Evolutionary conservation across 2,113 vertebrate species (phyloP), one percentile per base, ranked within the genome.

Genomic region (Equus quagga): DNA sequence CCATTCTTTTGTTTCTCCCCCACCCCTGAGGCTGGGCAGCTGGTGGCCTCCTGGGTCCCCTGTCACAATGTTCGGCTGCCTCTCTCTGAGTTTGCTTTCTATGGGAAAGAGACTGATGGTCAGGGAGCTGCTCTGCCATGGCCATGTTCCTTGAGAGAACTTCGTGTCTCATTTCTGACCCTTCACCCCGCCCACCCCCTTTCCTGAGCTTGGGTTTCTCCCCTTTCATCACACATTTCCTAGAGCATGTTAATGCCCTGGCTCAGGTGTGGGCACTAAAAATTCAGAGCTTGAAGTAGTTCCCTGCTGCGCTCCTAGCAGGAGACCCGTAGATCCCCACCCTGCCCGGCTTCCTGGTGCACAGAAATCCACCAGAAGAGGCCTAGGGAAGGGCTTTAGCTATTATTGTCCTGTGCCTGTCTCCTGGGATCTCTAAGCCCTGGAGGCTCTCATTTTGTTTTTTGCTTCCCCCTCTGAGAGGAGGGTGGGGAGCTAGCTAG

Each of bases 11-110:
- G 70, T 92, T 97, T 93, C 93, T 87, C 62, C n/a, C 65, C 86
- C 88, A 13, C 89, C 49, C 89, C 58, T 31, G 64, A 83, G 70
- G 87, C 69, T 96, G 94, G 97, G 95, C 94, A 93, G 91, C 96
- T 94, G 96, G 89, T 84, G 72, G 88, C 92, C 84, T 97, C 75
- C 87, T 73, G 95, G 95, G 89, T 94, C 62, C 91, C 64, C 69
- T 67, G 69, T 58, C 85, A 73, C 78, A 89, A 58, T 0, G 4
- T 44, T 85, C 41, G 76, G 75, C 72, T 26, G 21, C 44, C 65
- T 65, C 69, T 69, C 83, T 78, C 78, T 69, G 54, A 82, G 51
- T 64, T 87, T 36, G 62, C 69, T 93, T 79, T 67, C 92, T 46
- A 0, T 11, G 49, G 89, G 70, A 81, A 84, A n/a, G 51, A 91